Evolutionary conservation across 2,113 vertebrate species (phyloP), one percentile per base, ranked within the genome.

Genomic region (Apteryx owenii): DNA sequence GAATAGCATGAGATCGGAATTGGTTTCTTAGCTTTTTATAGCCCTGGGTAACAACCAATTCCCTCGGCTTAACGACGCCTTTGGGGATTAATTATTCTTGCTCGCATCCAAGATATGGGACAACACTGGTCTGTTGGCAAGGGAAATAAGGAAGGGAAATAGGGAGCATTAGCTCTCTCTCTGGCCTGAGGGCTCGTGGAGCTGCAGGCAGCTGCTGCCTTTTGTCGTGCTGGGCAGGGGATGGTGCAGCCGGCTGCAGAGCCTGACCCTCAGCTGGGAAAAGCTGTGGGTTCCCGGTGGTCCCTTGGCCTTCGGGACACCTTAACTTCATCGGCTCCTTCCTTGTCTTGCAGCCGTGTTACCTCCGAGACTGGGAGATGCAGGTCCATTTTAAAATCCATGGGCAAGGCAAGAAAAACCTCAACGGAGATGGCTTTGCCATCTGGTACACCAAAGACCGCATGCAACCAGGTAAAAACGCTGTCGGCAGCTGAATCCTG

Each of bases 341-440:
- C 51, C 61, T 70, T 15, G 69, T 12, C 2, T 51, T 83, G 56
- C 61, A 99, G 99, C 99, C 99, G 0, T 99, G 99, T 81, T 98
- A 99, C 91, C 98, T 99, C 84, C 98, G 98, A 29, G 99, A 99
- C 89, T 99, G 99, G 99, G 99, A 99, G 96, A 97, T 99, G 97
- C 99, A 99, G 94, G 99, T 99, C 33, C 99, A 99, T 95, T 99
- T 99, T 96, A 99, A 98, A 97, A 98, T 99, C 95, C 99, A 99
- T 0, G 99, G 99, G 10, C 98, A 99, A 66, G 99, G 99, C 53
- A 99, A 99, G 98, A 99, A 99, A 95, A 99, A 99, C 93, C 98
- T 99, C 68, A 99, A 99, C 0, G 99, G 99, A 0, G 99, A 99
- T 0, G 99, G 99, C 0, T 95, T 99, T 69, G 99, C 99, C 14